phyloP scores from a whole-genome alignment of 2,888 invertebrate genomes.

The Drosophila sordidapex region DNA sequence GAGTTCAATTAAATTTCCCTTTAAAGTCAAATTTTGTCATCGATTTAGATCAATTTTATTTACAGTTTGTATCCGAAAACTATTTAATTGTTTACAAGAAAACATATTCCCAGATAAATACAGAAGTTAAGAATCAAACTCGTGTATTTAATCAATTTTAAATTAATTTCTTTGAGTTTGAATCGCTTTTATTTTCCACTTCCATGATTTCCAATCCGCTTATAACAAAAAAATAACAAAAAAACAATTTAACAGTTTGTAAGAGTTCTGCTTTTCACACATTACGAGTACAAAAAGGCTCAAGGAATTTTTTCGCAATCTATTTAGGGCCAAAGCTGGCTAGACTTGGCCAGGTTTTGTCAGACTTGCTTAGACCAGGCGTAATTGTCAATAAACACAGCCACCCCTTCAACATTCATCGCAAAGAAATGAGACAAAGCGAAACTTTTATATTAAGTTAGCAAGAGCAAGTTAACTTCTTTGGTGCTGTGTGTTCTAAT shows the following conservation, averaged over 20 bases:
- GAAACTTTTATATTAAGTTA: constrained; percentile 77
- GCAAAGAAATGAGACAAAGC: constrained; percentile 19
- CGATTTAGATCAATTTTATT: not conserved
- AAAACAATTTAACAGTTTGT: constrained; percentile 13
- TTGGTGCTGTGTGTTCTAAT: constrained; percentile 51
- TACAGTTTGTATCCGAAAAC: not conserved
- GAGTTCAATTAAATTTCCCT: not conserved
- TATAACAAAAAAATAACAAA: not conserved
- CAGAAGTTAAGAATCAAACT: not conserved
- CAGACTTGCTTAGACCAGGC: not conserved
- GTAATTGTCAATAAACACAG: constrained; percentile 30
- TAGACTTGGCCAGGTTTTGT: too few species aligned
- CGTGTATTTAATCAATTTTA: constrained; percentile 14
- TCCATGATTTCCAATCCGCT: constrained; percentile 16
- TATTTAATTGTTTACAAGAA: not conserved
- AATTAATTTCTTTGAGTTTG: constrained; percentile 28
- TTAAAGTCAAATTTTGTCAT: not conserved
- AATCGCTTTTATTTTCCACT: constrained; percentile 44
- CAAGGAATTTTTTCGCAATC: not conserved
- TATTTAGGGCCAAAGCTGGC: not conserved
- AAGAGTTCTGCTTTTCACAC: not conserved
- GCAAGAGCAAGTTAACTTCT: constrained; percentile 65
- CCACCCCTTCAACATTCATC: not conserved
- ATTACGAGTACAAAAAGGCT: not conserved
- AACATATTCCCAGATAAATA: not conserved